These are phyloP conservation scores for Prunella strophiata DNA, from an alignment of 2,797 vertebrate genomes.

Conservation along the genomic window DNA sequence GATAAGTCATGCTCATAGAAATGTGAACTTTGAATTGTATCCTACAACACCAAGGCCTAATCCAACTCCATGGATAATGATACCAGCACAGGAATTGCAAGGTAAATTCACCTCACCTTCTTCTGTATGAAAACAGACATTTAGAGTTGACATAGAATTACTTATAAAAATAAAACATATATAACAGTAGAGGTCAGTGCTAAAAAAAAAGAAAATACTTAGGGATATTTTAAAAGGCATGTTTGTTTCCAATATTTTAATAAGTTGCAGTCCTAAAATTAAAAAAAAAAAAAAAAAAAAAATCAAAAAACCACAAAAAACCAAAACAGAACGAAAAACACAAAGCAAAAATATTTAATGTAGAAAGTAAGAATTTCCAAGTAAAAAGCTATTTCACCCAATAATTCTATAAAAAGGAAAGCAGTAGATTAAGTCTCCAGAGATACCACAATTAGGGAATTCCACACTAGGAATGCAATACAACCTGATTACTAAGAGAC, in stretches of 20 bases:
- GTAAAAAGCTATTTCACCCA: not conserved
- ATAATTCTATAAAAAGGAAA: not conserved
- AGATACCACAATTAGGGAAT: not conserved
- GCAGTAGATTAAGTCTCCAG: not conserved
- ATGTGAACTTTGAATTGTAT: not conserved
- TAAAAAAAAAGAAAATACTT: not conserved
- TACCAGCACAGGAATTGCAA: not conserved
- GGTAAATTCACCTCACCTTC: not conserved
- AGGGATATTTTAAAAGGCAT: not conserved
- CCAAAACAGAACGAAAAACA: fast-evolving
- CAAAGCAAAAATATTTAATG: not conserved
- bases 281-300: not conserved
- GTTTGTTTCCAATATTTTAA: not conserved
- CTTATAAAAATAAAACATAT: not conserved
- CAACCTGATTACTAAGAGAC: not conserved
- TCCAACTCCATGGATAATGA: not conserved
- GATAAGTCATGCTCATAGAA: not conserved
- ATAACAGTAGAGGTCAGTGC: not conserved
- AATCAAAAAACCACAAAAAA: not conserved
- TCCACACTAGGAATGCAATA: not conserved
- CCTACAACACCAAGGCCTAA: not conserved
- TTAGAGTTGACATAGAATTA: not conserved
- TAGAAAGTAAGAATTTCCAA: not conserved
- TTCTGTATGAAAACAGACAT: not conserved
- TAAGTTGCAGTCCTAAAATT: not conserved